phyloP scores from a whole-genome alignment of 92 coral and sea anemone genomes.

The Galaxea fascicularis region DNA sequence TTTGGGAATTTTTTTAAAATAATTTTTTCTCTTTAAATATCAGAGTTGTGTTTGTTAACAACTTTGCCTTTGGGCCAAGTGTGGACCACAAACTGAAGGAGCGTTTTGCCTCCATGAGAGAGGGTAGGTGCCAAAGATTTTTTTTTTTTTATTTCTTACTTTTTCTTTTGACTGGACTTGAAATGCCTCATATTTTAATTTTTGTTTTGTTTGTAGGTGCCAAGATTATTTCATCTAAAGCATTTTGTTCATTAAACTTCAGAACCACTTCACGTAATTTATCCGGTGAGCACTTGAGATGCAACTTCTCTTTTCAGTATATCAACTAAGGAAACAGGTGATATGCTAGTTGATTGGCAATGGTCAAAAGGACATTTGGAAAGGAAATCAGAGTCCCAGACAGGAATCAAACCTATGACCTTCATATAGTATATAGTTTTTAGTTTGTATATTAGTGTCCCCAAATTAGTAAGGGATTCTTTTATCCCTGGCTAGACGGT shows the following conservation, averaged over 20 bases:
- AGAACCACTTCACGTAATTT: slow-evolving; percentile 93
- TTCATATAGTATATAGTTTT: no score
- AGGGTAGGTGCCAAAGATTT: slow-evolving; percentile 56
- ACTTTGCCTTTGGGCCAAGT: slow-evolving; percentile 97
- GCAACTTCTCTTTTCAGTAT: no score
- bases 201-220: slow-evolving; percentile 60
- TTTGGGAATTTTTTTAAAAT: background rate
- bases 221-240: slow-evolving; percentile 97
- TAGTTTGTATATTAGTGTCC: no score
- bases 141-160: background rate
- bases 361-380: no score
- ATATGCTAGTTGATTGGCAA: no score
- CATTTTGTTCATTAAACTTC: slow-evolving; percentile 97
- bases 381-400: no score
- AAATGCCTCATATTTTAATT: background rate
- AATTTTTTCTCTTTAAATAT: background rate
- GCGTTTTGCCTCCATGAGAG: slow-evolving; percentile 88
- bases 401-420: no score
- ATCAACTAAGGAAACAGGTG: no score
- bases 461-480: no score
- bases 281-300: slow-evolving; percentile 63
- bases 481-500: no score
- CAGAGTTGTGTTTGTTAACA: slow-evolving; percentile 95
- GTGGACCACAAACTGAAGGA: slow-evolving; percentile 96
- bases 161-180: background rate